A percentile compares a stretch with the other conserved stretches of the same genome.
phyloP scores from a whole-genome alignment of 2,113 vertebrate genomes.

The Arenaria interpres region DNA sequence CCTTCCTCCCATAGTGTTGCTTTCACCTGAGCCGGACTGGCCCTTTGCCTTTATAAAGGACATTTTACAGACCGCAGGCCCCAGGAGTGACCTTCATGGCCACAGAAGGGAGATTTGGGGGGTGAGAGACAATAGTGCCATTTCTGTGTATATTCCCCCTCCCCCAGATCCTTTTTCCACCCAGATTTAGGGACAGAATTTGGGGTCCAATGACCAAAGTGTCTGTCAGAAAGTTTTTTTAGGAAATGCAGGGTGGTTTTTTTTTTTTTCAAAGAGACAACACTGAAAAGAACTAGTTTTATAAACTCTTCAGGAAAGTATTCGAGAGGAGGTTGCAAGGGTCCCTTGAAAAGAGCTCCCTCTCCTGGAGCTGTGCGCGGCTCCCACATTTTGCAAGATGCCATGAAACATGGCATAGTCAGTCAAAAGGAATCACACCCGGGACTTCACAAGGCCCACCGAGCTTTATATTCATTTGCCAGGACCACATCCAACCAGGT shows the following conservation, averaged over 20 bases:
- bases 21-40: not conserved
- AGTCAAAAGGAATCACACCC: accelerated
- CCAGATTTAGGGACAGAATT: not conserved
- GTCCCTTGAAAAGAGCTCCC: not conserved
- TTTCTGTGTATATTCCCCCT: not conserved
- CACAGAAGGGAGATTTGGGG: not conserved
- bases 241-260: not conserved
- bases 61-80: not conserved
- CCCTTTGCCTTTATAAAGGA: not conserved
- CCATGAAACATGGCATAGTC: not conserved
- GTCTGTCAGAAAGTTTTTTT: not conserved
- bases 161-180: not conserved
- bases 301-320: not conserved
- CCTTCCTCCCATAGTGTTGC: not conserved
- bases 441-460: not conserved
- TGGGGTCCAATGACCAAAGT: not conserved
- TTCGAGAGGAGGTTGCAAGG: not conserved
- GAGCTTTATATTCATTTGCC: not conserved
- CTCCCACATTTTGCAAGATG: not conserved
- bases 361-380: not conserved
- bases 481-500: not conserved
- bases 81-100: not conserved
- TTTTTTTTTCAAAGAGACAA: not conserved
- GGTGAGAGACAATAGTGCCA: not conserved
- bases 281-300: not conserved